Base-by-base conservation (phyloP, 2,888 invertebrate genomes). In the Cyaniris semiargus region DNA sequence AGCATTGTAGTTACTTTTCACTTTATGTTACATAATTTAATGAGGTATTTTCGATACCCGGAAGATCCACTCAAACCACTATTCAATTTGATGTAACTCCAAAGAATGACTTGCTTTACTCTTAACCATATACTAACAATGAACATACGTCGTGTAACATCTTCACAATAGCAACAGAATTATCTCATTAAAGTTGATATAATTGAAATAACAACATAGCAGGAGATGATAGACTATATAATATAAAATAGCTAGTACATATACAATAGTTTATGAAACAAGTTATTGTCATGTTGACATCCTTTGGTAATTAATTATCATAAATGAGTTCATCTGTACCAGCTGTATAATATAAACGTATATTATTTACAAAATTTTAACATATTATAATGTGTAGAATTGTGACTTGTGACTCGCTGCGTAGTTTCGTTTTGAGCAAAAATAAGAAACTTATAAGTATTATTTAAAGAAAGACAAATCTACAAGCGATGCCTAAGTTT, bases 171-270 rank as follows among this genome's bases (percentile, higher is more conserved):
- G 27, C 13, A 66, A 66, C 66, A 66, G 18, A 5, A 23, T 60
- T 60, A 66, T 66, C 15, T 66, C 15, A 66, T 66, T 66, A 66
- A 15, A 66, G 66, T 60, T 60, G 60, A 60, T 66, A 66, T 31
- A 31, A 31, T 66, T 66, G 66, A 27, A 66, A 66, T 66, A 66
- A 66, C 27, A 18, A 15, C 31, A 66, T 4, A 66, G 31, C 66
- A 66, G 66, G 66, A 66, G 31, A 66, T 27, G 27, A 66, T 66
- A 66, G 15, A 66, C 66, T n/a, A n/a, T n/a, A n/a, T n/a, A n/a
- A n/a, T n/a, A n/a, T n/a, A n/a, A n/a, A n/a, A n/a, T n/a, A n/a
- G n/a, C n/a, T n/a, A n/a, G n/a, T n/a, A n/a, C 27, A 27, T 23
- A n/a, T 56, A 23, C 31, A 66, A 66, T 66, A 66, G 27, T 15